These are phyloP conservation scores for Phrynosoma blainvillii DNA, from an alignment of 2,113 vertebrate species.

Conservation along the genomic window DNA sequence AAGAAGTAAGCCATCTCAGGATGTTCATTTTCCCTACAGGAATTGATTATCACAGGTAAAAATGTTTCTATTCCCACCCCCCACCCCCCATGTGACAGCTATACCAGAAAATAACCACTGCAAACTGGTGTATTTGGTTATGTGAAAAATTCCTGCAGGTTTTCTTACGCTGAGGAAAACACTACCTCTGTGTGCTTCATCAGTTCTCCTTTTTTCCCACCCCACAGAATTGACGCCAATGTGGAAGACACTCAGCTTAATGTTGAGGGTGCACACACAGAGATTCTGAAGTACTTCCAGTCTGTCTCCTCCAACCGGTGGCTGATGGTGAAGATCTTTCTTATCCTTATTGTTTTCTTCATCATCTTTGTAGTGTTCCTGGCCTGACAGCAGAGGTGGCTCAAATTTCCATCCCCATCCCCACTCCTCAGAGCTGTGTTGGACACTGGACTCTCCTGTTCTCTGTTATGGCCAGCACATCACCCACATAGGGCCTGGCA, in stretches of 20 bases:
- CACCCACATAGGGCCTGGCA: background rate
- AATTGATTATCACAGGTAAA: too few relatives aligned
- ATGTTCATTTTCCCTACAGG: too few relatives aligned
- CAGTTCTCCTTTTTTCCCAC: background rate
- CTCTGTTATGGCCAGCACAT: background rate
- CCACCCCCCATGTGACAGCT: too few relatives aligned
- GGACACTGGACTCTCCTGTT: conserved; percentile 15
- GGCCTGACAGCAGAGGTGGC: conserved; percentile 76
- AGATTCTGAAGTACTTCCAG: conserved; percentile 96
- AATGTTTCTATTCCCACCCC: too few relatives aligned
- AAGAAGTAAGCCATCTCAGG: too few relatives aligned
- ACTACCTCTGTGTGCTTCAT: background rate
- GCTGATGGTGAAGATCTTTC: conserved; percentile 97
- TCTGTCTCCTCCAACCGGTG: conserved; percentile 94
- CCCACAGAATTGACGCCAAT: conserved; percentile 87
- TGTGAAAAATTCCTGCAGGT: too few relatives aligned
- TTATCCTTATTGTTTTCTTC: conserved; percentile 92
- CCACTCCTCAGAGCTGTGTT: conserved; percentile 11
- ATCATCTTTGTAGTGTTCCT: conserved; percentile 95
- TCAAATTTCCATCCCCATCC: background rate
- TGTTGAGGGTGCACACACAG: conserved; percentile 88
- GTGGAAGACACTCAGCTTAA: conserved; percentile 92
- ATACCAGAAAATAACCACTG: too few relatives aligned
- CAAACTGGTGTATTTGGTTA: too few relatives aligned
- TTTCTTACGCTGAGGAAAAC: too few relatives aligned